These are phyloP conservation scores for Drosophila rellima DNA, from an alignment of 2,888 invertebrate species.

Conservation along the genomic window DNA sequence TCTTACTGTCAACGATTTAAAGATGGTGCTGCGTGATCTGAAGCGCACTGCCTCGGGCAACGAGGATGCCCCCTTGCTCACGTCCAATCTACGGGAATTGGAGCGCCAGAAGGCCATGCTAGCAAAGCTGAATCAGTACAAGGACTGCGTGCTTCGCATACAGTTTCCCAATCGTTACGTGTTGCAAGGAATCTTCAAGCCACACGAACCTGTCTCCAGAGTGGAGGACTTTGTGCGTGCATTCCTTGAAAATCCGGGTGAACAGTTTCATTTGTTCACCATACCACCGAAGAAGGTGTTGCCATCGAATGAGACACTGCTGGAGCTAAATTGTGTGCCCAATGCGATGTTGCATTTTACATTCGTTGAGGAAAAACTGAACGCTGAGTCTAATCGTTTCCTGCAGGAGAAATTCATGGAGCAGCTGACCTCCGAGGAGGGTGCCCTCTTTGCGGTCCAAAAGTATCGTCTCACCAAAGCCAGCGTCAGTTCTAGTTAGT, in stretches of 20 bases:
- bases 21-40: slow-evolving; percentile 90
- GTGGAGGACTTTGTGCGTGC: slow-evolving; percentile 91
- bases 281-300: slow-evolving; percentile 93
- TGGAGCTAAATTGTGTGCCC: slow-evolving; percentile 92
- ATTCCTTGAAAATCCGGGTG: slow-evolving; percentile 89
- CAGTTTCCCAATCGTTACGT: slow-evolving; percentile 95
- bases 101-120: slow-evolving; percentile 87
- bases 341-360: slow-evolving; percentile 92
- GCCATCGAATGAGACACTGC: slow-evolving; percentile 88
- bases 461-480: slow-evolving; percentile 87
- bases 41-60: slow-evolving; percentile 88
- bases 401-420: slow-evolving; percentile 88
- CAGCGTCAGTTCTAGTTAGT: slow-evolving; percentile 49
- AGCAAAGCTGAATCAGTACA: slow-evolving; percentile 89
- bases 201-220: slow-evolving; percentile 90
- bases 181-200: slow-evolving; percentile 94
- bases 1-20: slow-evolving; percentile 93
- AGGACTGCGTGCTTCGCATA: slow-evolving; percentile 92
- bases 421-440: slow-evolving; percentile 89
- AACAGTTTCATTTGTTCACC: slow-evolving; percentile 92
- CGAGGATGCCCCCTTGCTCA: slow-evolving; percentile 91
- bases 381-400: slow-evolving; percentile 75
- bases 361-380: slow-evolving; percentile 84
- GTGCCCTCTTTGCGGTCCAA: slow-evolving; percentile 89
- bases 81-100: slow-evolving; percentile 88